Percentiles rank a stretch among this genome's conserved stretches.
Evolutionary conservation across 1,140 invertebrate species (phyloP).

Genomic region (Ptiloglossa arizonensis): DNA sequence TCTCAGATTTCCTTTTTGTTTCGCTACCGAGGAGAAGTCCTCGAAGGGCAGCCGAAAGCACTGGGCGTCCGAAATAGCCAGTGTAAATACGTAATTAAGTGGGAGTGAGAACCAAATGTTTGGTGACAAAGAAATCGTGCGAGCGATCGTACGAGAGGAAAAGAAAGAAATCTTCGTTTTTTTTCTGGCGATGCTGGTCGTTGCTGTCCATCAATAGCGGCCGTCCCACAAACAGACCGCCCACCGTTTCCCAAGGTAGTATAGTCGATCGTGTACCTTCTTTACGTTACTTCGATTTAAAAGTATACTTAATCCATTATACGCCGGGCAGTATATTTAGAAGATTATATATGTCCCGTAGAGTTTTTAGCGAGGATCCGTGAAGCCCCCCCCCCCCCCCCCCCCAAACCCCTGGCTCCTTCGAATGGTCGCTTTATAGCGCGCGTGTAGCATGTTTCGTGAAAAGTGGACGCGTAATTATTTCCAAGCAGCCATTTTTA

Average conservation of each 20-base stretch:
- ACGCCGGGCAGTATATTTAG: slow-evolving; percentile 58
- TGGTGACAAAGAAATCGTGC: neutral
- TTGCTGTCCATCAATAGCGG: slow-evolving; percentile 80
- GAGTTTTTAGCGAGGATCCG: slow-evolving; percentile 25
- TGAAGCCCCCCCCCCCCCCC: too few relatives aligned
- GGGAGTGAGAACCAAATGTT: slow-evolving; percentile 49
- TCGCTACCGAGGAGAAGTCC: neutral
- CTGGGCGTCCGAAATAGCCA: slow-evolving; percentile 55
- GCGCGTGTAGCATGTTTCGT: too few relatives aligned
- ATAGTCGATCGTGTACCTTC: slow-evolving; percentile 70
- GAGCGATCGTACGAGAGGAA: slow-evolving; percentile 5
- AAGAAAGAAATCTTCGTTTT: slow-evolving; percentile 55
- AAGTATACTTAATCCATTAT: slow-evolving; percentile 67
- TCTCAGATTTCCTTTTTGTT: neutral
- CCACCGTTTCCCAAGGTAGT: slow-evolving; percentile 68
- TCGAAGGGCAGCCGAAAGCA: slow-evolving; percentile 38
- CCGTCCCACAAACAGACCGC: slow-evolving; percentile 74
- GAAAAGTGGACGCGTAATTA: too few relatives aligned
- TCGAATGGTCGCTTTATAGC: too few relatives aligned
- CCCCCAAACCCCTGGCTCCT: neutral
- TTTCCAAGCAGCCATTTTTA: too few relatives aligned
- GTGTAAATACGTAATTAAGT: slow-evolving; percentile 64
- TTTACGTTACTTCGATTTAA: slow-evolving; percentile 67
- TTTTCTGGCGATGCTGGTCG: slow-evolving; percentile 82
- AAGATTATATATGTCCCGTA: slow-evolving; percentile 53